Base-by-base conservation (phyloP, 2,888 invertebrate species). In the Meghimatium bilineatum region DNA sequence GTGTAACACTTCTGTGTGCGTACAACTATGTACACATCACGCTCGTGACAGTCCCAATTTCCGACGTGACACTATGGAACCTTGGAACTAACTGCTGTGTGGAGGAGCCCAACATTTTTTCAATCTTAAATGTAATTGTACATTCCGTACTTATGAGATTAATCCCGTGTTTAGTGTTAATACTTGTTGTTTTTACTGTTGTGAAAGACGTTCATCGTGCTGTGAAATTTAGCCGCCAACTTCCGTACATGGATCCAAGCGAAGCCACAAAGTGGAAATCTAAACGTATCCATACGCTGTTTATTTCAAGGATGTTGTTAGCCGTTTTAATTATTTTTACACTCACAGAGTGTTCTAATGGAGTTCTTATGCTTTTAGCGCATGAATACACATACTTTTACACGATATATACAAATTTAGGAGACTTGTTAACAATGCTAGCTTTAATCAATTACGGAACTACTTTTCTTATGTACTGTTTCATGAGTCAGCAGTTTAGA, bases 401-500 rank as follows among this genome's bases (percentile, higher is more conserved):
- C 26, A 90, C 93, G 67, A 91, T 94, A 38, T 98, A 98, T 94
- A 87, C 88, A n/a, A 93, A 92, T 23, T 89, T 94, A 49, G 94
- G 94, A 10, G 97, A 98, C 92, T 92, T 97, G 81, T 96, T 98
- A 96, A 98, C 98, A 94, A 96, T 97, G 84, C 93, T 98, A 90
- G 97, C 98, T 1, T 95, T 98, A 84, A 94, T 97, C 90, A 98
- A 98, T 93, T 97, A 97, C 17, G 97, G 97, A 1, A 96, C 98
- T 86, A 98, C 98, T 94, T 98, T 98, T 92, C 96, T 98, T 84
- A 95, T 98, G 49, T 98, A 98, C 93, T 98, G 98, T 91, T 95
- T 97, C 80, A 98, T 98, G 98, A 97, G 97, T 86, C 95, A 97
- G 88, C 98, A 98, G 95, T 98, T 98, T 93, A 95, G 98, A 38